Conservation (phyloP, 2,888 invertebrate genomes). For the Protonemura montana region DNA sequence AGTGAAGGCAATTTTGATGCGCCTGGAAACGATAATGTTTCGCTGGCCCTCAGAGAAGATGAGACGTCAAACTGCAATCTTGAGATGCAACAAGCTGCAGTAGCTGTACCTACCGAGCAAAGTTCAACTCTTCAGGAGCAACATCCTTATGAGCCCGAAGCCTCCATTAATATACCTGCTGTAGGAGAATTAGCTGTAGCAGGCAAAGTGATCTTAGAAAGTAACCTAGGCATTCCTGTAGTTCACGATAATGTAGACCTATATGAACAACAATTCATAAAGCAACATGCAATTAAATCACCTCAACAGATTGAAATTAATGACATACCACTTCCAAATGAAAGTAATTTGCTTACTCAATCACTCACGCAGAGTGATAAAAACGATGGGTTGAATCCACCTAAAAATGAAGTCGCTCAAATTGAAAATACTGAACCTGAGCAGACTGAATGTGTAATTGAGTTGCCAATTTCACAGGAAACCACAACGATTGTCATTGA, state of each 20-base stretch:
- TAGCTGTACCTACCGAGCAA: neutral
- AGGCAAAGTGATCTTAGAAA: neutral
- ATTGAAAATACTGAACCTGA: neutral
- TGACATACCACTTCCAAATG: neutral
- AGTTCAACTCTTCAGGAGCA: neutral
- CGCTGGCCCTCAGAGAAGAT: neutral
- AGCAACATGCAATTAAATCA: neutral
- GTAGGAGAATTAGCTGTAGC: neutral
- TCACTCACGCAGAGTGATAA: neutral
- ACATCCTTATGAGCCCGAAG: neutral
- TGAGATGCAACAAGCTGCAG: neutral
- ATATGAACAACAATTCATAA: neutral
- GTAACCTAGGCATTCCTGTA: neutral
- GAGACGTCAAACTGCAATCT: neutral
- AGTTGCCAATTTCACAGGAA: neutral
- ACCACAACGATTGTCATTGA: neutral
- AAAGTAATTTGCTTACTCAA: neutral
- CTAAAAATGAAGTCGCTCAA: neutral
- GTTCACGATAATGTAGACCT: neutral
- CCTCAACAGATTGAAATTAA: neutral
- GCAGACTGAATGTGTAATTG: neutral
- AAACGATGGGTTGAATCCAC: neutral
- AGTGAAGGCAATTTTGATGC: neutral
- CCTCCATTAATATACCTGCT: neutral
- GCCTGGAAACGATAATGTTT: neutral